Evolutionary conservation across 2,888 invertebrate genomes (phyloP), one percentile per base, ranked within the genome.

Genomic region (Ormia ochracea): DNA sequence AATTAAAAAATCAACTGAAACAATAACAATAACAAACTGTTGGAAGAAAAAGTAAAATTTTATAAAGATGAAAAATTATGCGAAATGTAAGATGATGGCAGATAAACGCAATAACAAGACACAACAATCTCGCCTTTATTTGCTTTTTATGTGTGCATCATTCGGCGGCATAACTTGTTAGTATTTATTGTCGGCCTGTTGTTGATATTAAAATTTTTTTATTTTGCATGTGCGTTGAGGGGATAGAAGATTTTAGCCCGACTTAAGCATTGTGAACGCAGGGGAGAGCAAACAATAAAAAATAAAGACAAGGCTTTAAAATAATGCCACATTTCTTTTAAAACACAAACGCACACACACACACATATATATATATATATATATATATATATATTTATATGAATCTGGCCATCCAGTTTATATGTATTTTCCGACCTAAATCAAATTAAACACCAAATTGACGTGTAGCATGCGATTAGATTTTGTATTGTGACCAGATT

Each of bases 31-130:
- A 75, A 65, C 41, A 43, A 77, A 50, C 63, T 28, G 4, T 45
- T 68, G 21, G 33, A 14, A 54, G 5, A 38, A 50, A 28, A 26
- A 58, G 6, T 7, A 6, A 45, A 26, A 58, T 31, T 26, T 36
- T 26, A 23, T 17, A 19, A 0, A 50, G 65, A 38, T 61, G 61
- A 48, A 14, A 52, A 59, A 33, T 43, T 14, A 45, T 56, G 10
- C 28, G 26, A 41, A 10, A 48, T 58, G 48, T 70, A 59, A 38
- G 17, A 43, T 33, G 52, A 50, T 52, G 48, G 52, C 6, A 72
- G 28, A 33, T 65, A 33, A 76, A 63, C 59, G 52, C 76, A 61
- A 56, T 48, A 73, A 58, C 43, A 72, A 72, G 61, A 41, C 50
- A 61, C 14, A 10, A 61, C 43, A 63, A 52, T 33, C 17, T 31